Evolutionary conservation across 2,888 invertebrate genomes (phyloP).

Genomic region (Disparrhopalites patrizii): DNA sequence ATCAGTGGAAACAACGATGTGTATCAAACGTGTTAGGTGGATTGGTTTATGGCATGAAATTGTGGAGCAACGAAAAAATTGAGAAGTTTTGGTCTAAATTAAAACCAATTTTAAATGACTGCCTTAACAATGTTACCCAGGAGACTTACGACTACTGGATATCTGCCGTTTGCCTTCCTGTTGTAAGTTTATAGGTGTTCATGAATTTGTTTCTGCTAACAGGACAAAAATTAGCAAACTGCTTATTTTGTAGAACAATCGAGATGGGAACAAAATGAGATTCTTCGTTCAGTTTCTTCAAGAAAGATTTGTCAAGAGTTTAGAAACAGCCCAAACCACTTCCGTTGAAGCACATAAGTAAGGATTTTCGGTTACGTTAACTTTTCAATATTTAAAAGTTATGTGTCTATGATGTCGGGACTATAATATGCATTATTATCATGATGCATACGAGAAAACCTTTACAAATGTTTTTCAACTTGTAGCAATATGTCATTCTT

Average conservation of each 20-base stretch:
- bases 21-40: conserved; percentile 58
- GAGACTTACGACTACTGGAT: conserved; percentile 56
- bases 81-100: conserved; percentile 53
- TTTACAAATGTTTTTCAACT: not conserved
- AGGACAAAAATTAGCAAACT: not conserved
- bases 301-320: conserved; percentile 42
- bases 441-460: too few relatives aligned
- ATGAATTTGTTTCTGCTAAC: not conserved
- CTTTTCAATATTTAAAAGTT: not conserved
- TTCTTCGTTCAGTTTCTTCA: conserved; percentile 46
- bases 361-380: not conserved
- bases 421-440: not conserved
- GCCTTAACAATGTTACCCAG: conserved; percentile 54
- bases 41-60: conserved; percentile 56
- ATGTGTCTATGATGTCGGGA: too few relatives aligned
- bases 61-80: conserved; percentile 54
- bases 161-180: conserved; percentile 38
- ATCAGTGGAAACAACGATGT: conserved; percentile 56
- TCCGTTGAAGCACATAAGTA: conserved; percentile 47
- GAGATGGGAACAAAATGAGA: conserved; percentile 47
- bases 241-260: conserved; percentile 36
- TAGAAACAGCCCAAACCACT: conserved; percentile 47
- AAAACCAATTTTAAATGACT: conserved; percentile 53
- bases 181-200: conserved; percentile 35
- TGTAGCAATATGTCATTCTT: conserved; percentile 47